Conservation (phyloP, 1,140 invertebrate genomes). For the Aphelinus certus region DNA sequence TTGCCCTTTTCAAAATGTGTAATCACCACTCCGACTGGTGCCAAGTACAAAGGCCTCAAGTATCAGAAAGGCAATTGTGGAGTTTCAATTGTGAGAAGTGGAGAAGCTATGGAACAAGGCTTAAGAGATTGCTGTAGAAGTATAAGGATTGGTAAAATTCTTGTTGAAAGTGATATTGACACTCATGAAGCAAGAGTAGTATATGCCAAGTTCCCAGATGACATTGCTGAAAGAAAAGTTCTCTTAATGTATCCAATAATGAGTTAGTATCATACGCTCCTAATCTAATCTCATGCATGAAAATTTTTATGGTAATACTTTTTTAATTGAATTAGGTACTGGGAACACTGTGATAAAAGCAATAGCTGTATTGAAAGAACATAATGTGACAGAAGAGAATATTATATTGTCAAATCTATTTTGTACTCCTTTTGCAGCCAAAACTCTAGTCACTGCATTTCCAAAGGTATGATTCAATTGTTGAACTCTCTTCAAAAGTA, state of each 20-base stretch:
- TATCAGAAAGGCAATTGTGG: constrained; percentile 98
- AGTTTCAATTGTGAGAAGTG: constrained; percentile 94
- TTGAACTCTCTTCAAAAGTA: constrained; percentile 30
- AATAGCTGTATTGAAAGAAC: constrained; percentile 91
- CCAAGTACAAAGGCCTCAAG: constrained; percentile 88
- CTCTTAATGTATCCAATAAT: constrained; percentile 99
- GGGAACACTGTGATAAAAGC: constrained; percentile 96
- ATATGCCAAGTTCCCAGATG: constrained; percentile 97
- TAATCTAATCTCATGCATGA: too few relatives aligned
- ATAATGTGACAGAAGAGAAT: constrained; percentile 91
- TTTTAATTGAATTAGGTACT: constrained; percentile 68
- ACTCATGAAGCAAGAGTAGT: constrained; percentile 96
- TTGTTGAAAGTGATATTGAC: constrained; percentile 96
- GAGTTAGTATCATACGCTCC: constrained; percentile 71
- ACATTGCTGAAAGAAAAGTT: constrained; percentile 89
- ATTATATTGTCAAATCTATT: constrained; percentile 97
- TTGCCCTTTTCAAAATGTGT: constrained; percentile 90
- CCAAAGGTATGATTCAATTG: constrained; percentile 71
- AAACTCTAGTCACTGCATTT: constrained; percentile 86
- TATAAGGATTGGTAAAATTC: constrained; percentile 96
- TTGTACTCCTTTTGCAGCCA: constrained; percentile 91
- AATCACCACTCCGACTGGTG: constrained; percentile 93
- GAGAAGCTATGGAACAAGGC: constrained; percentile 99
- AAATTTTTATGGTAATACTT: neutral
- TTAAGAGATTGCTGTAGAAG: constrained; percentile 96